phyloP scores from a whole-genome alignment of 2,797 vertebrate species.

The Liasis olivaceus region DNA sequence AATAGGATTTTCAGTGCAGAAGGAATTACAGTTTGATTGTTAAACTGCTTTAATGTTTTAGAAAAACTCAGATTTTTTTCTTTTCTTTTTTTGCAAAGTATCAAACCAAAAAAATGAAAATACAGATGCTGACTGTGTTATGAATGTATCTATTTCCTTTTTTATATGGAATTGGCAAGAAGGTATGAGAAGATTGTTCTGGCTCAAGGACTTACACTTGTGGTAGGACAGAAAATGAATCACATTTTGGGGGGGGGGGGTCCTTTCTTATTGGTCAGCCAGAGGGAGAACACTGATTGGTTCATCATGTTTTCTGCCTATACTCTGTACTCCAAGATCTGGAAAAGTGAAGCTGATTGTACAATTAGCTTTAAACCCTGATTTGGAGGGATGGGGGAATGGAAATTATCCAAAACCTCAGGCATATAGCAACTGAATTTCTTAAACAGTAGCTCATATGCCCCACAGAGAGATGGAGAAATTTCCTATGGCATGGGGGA shows the following conservation, averaged over 20 bases:
- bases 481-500: neutral
- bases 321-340: neutral
- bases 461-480: neutral
- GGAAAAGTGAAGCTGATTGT: neutral
- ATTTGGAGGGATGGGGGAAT: neutral
- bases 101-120: neutral
- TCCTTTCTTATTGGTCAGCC: neutral
- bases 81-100: neutral
- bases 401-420: neutral
- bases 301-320: neutral
- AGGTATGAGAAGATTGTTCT: no score
- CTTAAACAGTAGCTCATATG: neutral
- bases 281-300: neutral
- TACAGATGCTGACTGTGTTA: neutral
- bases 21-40: neutral
- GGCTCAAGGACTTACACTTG: no score
- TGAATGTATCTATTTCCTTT: neutral
- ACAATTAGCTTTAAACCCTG: neutral
- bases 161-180: no score
- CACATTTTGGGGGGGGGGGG: no score
- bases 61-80: neutral
- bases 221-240: no score
- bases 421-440: neutral
- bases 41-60: neutral
- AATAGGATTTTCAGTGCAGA: neutral